Percentiles rank a stretch among this genome's conserved stretches.
Conservation (phyloP, 2,113 vertebrate genomes). For the Chaetorhynchus papuensis region DNA sequence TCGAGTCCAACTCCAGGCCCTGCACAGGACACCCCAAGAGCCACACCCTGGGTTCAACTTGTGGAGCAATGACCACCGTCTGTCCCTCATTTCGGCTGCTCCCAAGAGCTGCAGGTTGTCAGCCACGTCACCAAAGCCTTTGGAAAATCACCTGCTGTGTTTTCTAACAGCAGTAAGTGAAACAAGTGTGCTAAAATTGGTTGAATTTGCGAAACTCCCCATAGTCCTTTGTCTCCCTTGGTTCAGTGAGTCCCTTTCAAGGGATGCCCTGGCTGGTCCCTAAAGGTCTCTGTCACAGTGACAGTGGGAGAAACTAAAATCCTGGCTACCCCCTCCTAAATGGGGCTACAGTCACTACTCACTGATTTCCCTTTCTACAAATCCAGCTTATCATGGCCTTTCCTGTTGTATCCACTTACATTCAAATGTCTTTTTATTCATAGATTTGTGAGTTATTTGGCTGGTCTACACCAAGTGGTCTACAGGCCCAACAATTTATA, state of each 20-base stretch:
- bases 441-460: background rate
- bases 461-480: background rate
- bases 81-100: accelerated
- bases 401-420: background rate
- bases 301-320: background rate
- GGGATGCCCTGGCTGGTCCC: background rate
- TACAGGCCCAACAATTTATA: background rate
- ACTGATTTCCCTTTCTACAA: background rate
- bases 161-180: background rate
- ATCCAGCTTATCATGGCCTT: background rate
- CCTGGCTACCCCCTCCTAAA: background rate
- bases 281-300: background rate
- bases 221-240: background rate
- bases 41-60: background rate
- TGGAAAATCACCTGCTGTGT: background rate
- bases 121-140: background rate
- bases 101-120: background rate
- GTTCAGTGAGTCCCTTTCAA: background rate
- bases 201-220: accelerated
- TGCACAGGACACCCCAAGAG: background rate
- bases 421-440: background rate
- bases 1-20: background rate
- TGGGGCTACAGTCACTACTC: background rate
- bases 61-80: background rate
- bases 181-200: background rate